Evolutionary conservation across 2,113 vertebrate genomes (phyloP), one percentile per base, ranked within the genome.

Genomic region (Prionailurus viverrinus): DNA sequence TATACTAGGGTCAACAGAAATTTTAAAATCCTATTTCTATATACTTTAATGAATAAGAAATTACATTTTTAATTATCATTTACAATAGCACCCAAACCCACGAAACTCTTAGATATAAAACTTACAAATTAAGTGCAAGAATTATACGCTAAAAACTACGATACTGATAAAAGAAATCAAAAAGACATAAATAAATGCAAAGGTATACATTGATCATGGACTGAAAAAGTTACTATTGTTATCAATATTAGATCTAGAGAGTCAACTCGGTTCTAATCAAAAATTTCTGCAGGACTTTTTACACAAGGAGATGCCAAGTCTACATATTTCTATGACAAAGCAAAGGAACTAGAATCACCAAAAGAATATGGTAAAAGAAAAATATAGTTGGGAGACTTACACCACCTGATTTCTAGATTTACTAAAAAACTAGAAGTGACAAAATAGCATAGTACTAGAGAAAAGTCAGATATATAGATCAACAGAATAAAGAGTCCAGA

Each of bases 81-180:
- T 51, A 58, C 4, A 91, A 21, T 12, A 87, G 39, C 23, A 71
- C 2, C 41, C 74, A 82, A 93, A 51, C 61, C 11, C 45, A 93
- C 11, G 33, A 74, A 51, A 91, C 74, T 8, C 66, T 86, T 86
- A 21, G 29, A 53, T 53, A 86, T 61, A 76, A 87, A 95, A 53
- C 41, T 87, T 76, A 88, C 18, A 91, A 91, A 84, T 84, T 45
- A 91, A 68, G n/a, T 87, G 2, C 25, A 88, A 92, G 29, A 66
- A 66, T 45, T 36, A 45, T 41, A 58, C 31, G 19, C n/a, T 78
- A 23, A 63, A 89, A 80, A 80, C 12, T 80, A 21, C 4, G 65
- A 81, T 36, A 91, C 81, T 91, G 29, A 86, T 23, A 33, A 94
- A 94, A 80, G 41, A 65, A 29, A 86, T 36, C 3, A 74, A 88